A percentile compares a stretch with the other conserved stretches of the same genome.
phyloP scores from a whole-genome alignment of 2,113 vertebrate genomes.

The Bubalus kerabau region DNA sequence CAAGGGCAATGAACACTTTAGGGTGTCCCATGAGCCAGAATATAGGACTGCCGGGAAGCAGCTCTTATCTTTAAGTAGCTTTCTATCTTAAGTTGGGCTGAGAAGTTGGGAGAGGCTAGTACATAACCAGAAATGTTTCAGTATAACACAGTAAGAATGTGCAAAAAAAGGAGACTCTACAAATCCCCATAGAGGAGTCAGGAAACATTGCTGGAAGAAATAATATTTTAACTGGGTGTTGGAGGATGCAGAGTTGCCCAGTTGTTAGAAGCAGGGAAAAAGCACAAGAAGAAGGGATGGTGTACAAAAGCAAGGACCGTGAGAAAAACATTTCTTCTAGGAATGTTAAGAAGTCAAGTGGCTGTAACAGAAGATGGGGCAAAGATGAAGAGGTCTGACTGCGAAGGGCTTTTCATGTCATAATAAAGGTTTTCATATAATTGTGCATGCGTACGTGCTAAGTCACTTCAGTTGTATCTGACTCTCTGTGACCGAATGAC shows the following conservation, averaged over 20 bases:
- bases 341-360: not conserved
- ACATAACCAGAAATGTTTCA: not conserved
- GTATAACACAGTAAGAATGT: not conserved
- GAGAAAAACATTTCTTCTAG: not conserved
- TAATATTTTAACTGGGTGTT: not conserved
- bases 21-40: not conserved
- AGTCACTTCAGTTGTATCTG: not conserved
- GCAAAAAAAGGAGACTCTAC: not conserved
- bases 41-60: not conserved
- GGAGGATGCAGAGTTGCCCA: not conserved
- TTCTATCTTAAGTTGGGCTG: not conserved
- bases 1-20: not conserved
- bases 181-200: not conserved
- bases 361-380: not conserved
- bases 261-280: not conserved
- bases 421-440: not conserved
- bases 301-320: not conserved
- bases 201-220: not conserved
- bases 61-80: not conserved
- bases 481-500: not conserved
- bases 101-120: not conserved
- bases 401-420: not conserved
- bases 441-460: not conserved
- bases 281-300: not conserved
- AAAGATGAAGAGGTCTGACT: not conserved